Evolutionary conservation across 2,888 invertebrate species (phyloP).

Genomic region (Malthinus seriepunctatus): DNA sequence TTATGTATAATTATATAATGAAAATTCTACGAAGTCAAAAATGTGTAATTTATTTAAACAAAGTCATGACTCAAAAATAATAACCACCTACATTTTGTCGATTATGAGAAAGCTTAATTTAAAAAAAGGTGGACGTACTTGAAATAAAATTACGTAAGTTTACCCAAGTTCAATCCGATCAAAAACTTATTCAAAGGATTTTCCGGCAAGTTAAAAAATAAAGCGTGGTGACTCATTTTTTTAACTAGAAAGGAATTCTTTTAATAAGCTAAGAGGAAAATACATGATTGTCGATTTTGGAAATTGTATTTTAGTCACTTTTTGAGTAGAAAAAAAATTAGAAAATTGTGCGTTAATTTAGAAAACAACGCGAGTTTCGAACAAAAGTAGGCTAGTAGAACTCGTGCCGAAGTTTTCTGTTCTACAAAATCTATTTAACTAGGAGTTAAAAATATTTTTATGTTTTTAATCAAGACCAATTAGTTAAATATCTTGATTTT

Average conservation of each 20-base stretch:
- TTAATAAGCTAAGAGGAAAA: slow-evolving; percentile 2
- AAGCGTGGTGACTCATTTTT: slow-evolving; percentile 25
- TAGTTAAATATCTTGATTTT: slow-evolving; percentile 12
- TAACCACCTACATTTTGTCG: no score
- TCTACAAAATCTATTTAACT: background rate
- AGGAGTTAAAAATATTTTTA: background rate
- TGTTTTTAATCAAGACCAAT: slow-evolving; percentile 16
- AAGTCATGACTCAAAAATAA: slow-evolving; percentile 6
- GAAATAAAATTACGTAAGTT: no score
- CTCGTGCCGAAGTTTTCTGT: slow-evolving; percentile 32
- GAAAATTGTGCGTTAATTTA: no score
- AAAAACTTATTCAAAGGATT: slow-evolving; percentile 21
- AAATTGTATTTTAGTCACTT: no score
- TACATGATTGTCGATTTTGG: background rate
- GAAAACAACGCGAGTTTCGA: slow-evolving; percentile 13
- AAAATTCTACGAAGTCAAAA: slow-evolving; percentile 3
- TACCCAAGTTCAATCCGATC: no score
- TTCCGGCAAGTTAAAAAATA: slow-evolving; percentile 18
- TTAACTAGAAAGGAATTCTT: slow-evolving; percentile 9
- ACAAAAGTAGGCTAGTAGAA: slow-evolving; percentile 52
- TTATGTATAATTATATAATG: slow-evolving; percentile 7
- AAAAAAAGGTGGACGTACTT: no score
- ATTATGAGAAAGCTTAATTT: no score
- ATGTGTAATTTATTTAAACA: background rate
- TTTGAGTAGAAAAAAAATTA: no score